phyloP scores from a whole-genome alignment of 2,888 invertebrate genomes.

The Agrochola lychnidis region DNA sequence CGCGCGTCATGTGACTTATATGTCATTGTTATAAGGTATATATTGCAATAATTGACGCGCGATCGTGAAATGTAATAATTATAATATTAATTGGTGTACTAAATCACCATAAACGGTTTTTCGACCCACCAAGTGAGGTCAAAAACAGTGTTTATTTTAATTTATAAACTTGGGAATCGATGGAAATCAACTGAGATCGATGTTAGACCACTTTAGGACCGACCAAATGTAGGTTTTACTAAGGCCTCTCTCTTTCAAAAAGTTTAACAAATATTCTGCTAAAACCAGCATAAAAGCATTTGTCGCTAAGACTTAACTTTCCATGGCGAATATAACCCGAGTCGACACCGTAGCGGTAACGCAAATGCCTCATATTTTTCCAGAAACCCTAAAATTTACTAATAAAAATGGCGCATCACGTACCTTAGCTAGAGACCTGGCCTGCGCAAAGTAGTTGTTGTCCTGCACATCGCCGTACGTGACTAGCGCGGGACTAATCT shows the following conservation, averaged over 20 bases:
- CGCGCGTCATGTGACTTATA: too few species aligned
- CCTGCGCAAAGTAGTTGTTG: slow-evolving; percentile 96
- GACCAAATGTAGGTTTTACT: not conserved
- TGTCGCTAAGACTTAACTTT: not conserved
- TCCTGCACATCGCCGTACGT: slow-evolving; percentile 96
- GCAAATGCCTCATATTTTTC: not conserved
- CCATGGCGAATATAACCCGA: not conserved
- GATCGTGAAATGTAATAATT: too few species aligned
- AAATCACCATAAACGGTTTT: not conserved
- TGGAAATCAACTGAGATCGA: not conserved
- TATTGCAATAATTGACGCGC: too few species aligned
- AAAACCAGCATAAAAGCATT: not conserved
- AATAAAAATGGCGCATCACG: slow-evolving; percentile 8
- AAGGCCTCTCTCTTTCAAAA: not conserved
- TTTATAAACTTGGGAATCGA: not conserved
- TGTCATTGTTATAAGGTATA: too few species aligned
- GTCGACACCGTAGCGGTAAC: too few species aligned
- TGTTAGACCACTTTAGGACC: not conserved
- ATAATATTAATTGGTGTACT: too few species aligned
- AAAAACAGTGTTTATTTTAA: not conserved
- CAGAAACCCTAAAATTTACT: not conserved
- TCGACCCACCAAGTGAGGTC: not conserved
- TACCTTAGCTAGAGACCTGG: slow-evolving; percentile 92
- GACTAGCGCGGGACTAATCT: slow-evolving; percentile 97
- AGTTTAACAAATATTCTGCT: too few species aligned